A percentile compares a stretch with the other conserved stretches of the same genome.
Evolutionary conservation across 2,888 invertebrate species (phyloP).

Genomic region (Coelopa pilipes): DNA sequence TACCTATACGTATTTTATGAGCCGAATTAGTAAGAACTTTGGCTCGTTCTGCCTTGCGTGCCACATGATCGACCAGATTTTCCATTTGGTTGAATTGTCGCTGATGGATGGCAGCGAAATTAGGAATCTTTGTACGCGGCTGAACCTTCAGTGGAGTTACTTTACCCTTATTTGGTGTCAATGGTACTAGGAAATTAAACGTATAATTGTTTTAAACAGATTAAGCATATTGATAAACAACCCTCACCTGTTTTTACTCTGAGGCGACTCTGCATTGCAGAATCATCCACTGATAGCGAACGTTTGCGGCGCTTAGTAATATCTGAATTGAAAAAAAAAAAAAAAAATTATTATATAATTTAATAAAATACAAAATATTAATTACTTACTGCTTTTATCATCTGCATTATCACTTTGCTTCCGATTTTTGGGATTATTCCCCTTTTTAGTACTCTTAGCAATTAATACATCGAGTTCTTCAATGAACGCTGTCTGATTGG

Average conservation of each 20-base stretch:
- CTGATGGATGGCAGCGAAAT: constrained; percentile 77
- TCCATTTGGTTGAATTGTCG: constrained; percentile 76
- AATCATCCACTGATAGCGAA: constrained; percentile 57
- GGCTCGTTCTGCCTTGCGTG: constrained; percentile 65
- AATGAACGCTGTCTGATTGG: constrained; percentile 50
- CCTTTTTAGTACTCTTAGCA: constrained; percentile 41
- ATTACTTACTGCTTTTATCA: constrained; percentile 21
- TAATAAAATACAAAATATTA: neutral
- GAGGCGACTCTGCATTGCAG: constrained; percentile 16
- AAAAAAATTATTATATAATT: neutral
- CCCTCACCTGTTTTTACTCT: constrained; percentile 8
- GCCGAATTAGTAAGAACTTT: constrained; percentile 56
- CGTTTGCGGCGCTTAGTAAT: constrained; percentile 59
- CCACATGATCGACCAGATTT: constrained; percentile 73
- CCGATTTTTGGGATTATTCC: neutral
- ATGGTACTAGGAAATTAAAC: neutral
- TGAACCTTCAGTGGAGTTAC: constrained; percentile 41
- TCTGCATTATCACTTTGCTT: constrained; percentile 36
- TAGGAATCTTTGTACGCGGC: constrained; percentile 72
- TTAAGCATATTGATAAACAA: neutral
- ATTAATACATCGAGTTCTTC: constrained; percentile 51
- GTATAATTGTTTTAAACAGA: neutral
- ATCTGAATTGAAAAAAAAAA: constrained; percentile 48
- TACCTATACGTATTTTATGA: constrained; percentile 44
- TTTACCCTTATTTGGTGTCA: constrained; percentile 20